These are phyloP conservation scores for Hippoglossus stenolepis DNA, from an alignment of 2,113 vertebrate species.

Conservation along the genomic window DNA sequence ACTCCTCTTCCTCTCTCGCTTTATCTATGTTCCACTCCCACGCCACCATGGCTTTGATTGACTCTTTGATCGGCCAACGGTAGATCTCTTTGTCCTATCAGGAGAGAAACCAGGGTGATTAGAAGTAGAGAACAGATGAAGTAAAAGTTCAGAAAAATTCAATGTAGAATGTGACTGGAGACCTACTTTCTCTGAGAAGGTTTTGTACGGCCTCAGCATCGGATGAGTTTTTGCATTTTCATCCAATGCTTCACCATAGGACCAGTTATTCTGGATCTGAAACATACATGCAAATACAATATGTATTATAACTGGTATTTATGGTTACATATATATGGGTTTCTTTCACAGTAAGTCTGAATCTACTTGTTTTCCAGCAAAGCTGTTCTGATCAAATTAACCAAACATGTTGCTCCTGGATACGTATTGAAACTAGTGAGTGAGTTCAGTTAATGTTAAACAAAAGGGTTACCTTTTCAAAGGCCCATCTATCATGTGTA, in stretches of 20 bases:
- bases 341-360: not conserved
- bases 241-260: conserved; percentile 89
- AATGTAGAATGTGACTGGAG: not conserved
- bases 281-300: conserved; percentile 19
- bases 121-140: not conserved
- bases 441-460: not conserved
- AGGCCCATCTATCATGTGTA: conserved; percentile 95
- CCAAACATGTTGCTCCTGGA: not conserved
- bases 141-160: not conserved
- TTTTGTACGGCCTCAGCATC: conserved; percentile 95
- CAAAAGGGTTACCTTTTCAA: conserved; percentile 87
- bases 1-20: conserved; percentile 90
- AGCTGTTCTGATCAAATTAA: not conserved
- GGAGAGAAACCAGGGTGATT: not conserved
- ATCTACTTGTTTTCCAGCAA: not conserved
- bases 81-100: conserved; percentile 95
- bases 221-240: conserved; percentile 92
- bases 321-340: not conserved
- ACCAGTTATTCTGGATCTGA: conserved; percentile 95
- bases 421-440: not conserved
- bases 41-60: conserved; percentile 93
- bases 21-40: conserved; percentile 96
- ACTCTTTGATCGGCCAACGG: conserved; percentile 96
- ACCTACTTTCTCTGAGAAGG: conserved; percentile 93
- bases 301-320: not conserved